Base-by-base conservation (phyloP, 2,113 vertebrate genomes). In the Saguinus midas region DNA sequence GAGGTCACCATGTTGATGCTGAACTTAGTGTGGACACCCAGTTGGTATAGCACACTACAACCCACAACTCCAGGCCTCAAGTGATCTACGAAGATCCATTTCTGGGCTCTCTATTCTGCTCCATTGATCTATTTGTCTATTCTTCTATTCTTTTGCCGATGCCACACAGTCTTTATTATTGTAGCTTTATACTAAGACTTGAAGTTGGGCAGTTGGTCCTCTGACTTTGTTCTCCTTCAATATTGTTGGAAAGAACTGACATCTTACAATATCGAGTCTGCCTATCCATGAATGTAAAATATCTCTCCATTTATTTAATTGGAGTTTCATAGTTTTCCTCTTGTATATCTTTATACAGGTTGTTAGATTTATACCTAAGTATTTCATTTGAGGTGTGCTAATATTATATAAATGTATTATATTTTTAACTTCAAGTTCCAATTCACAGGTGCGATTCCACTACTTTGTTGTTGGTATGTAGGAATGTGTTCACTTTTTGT, bases 381-480 rank as follows among this genome's bases (percentile, higher is more conserved):
- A 64, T 75, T 90, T 76, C 14, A 81, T 43, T 64, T 18, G 35
- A 43, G 9, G 6, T 23, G 45, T 64, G 27, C 37, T 68, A 57
- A 57, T 64, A 64, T 64, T 64, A 29, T 95, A n/a, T 37, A 27
- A 75, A 37, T 82, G 48, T 66, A 43, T 73, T 72, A 32, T 48
- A 25, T 79, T 84, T 87, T 70, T 68, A 92, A 82, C 82, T 88
- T 92, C 23, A 48, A 64, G 55, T 57, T n/a, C 7, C 32, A 76
- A n/a, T 45, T 55, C 50, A 17, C 50, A 52, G 50, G 50, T 52
- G 16, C 16, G 0, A 52, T 52, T 52, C 16, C 16, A 52, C 50
- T 52, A 52, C 4, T 96, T 93, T 17, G 27, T 81, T 90, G 13
- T 20, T 88, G 21, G 35, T 32, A 43, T 78, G 43, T 37, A 52